Percentiles rank a stretch among this genome's conserved stretches.
Conservation (phyloP, 2,113 vertebrate species). For the Eclectus roratus region DNA sequence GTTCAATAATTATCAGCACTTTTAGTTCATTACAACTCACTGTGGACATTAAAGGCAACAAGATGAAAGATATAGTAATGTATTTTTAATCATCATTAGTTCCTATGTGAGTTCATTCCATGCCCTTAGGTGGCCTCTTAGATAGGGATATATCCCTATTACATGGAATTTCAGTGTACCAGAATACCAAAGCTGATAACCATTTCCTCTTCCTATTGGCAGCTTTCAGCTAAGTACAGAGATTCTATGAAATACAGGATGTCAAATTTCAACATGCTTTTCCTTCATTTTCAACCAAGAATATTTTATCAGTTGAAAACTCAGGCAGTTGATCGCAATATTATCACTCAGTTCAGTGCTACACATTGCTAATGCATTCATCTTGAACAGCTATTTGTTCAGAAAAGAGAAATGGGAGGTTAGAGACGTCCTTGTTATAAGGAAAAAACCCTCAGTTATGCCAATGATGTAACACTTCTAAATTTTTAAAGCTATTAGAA, state of each 20-base stretch:
- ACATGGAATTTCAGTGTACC: neutral
- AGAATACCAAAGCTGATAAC: neutral
- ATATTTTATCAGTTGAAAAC: neutral
- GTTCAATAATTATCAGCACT: neutral
- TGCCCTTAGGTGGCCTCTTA: neutral
- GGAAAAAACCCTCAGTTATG: neutral
- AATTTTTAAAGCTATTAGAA: neutral
- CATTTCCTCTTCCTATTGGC: neutral
- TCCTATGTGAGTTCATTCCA: neutral
- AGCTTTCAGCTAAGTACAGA: neutral
- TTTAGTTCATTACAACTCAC: neutral
- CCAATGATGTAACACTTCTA: neutral
- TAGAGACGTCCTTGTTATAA: neutral
- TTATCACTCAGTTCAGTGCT: neutral
- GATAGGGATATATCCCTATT: neutral
- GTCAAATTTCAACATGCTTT: neutral
- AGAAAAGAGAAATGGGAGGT: neutral
- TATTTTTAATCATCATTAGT: neutral
- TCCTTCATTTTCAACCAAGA: neutral
- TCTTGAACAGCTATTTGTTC: neutral
- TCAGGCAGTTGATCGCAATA: neutral
- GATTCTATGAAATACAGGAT: neutral
- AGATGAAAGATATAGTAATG: neutral
- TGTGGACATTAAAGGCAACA: neutral
- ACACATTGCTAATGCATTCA: neutral